phyloP scores from a whole-genome alignment of 2,113 vertebrate genomes.

The Neofelis nebulosa region DNA sequence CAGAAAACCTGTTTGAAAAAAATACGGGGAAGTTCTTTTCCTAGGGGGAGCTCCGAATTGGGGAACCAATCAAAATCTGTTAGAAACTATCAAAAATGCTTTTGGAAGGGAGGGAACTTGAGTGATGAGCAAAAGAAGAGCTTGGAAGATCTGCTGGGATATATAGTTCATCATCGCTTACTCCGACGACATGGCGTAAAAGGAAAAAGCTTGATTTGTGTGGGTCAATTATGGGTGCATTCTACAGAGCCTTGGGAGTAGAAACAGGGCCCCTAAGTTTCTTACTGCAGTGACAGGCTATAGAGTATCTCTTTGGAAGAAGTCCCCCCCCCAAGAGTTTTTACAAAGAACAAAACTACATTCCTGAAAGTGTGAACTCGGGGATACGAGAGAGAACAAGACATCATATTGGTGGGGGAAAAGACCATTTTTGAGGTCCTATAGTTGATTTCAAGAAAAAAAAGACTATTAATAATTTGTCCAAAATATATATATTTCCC shows the following conservation, averaged over 20 bases:
- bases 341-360: neutral
- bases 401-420: neutral
- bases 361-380: neutral
- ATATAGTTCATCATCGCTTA: neutral
- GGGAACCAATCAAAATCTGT: neutral
- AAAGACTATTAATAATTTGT: neutral
- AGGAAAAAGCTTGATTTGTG: rapidly evolving
- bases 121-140: neutral
- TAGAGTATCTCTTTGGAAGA: neutral
- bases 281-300: neutral
- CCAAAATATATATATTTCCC: neutral
- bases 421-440: neutral
- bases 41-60: neutral
- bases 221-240: rapidly evolving
- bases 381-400: neutral
- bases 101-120: neutral
- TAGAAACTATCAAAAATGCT: neutral
- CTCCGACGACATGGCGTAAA: neutral
- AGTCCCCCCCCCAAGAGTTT: neutral
- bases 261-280: neutral
- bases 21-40: neutral
- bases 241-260: neutral
- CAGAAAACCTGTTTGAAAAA: neutral
- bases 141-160: neutral
- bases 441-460: neutral